Percentiles rank a stretch among this genome's conserved stretches.
These are phyloP conservation scores for Heliothis peltigera DNA, from an alignment of 2,888 invertebrate species.

Conservation along the genomic window DNA sequence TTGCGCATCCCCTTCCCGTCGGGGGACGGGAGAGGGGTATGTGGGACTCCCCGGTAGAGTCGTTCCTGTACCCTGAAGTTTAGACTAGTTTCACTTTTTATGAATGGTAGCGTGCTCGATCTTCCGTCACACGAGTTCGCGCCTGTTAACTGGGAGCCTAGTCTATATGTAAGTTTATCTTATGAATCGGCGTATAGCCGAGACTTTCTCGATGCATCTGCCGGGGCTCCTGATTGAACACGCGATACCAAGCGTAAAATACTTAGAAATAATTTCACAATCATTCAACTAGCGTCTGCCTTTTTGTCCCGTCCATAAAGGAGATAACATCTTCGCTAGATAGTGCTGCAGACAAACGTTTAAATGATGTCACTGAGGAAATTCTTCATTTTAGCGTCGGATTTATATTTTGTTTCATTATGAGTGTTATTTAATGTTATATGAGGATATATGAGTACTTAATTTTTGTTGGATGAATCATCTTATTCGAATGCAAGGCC, in stretches of 20 bases:
- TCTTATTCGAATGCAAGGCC: constrained; percentile 33
- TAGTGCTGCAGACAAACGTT: constrained; percentile 46
- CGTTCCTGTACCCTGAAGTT: not conserved
- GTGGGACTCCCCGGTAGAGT: too few species aligned
- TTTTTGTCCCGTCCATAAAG: constrained; percentile 58
- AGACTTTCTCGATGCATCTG: constrained; percentile 79
- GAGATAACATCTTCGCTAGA: constrained; percentile 56
- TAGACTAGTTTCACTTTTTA: constrained; percentile 25
- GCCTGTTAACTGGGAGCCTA: constrained; percentile 50
- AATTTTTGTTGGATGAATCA: constrained; percentile 16
- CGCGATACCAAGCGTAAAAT: constrained; percentile 66
- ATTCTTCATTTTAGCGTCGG: constrained; percentile 46
- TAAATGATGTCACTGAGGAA: constrained; percentile 51
- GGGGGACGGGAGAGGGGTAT: too few species aligned
- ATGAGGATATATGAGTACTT: constrained; percentile 3
- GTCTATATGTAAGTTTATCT: constrained; percentile 69
- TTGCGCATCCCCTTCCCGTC: too few species aligned
- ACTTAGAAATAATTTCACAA: constrained; percentile 66
- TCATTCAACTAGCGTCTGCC: constrained; percentile 57
- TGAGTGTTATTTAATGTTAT: constrained; percentile 4
- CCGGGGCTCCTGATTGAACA: constrained; percentile 70
- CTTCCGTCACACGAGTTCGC: constrained; percentile 36
- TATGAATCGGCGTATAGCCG: constrained; percentile 68
- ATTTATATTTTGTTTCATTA: constrained; percentile 37
- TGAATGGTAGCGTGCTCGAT: constrained; percentile 27